Percentiles rank a stretch among this genome's conserved stretches.
Conservation (phyloP, 1,140 invertebrate genomes). For the Scaptomyza montana region DNA sequence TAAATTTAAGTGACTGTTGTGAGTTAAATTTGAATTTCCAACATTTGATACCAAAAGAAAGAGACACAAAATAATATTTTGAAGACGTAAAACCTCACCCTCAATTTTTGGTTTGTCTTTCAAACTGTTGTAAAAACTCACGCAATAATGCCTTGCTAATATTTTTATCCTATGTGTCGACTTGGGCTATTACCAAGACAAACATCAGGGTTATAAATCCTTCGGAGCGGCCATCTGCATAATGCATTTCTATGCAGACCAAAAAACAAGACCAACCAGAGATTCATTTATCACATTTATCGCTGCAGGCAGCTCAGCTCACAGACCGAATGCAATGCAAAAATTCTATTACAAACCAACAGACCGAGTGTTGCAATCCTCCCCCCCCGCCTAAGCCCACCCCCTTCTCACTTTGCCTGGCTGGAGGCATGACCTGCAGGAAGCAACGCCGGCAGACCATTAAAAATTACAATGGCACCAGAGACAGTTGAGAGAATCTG, state of each 20-base stretch:
- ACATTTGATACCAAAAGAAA: too few species aligned
- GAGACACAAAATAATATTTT: too few species aligned
- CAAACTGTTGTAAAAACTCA: neutral
- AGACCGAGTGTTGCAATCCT: constrained; percentile 16
- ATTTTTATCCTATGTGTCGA: constrained; percentile 66
- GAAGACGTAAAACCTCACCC: too few species aligned
- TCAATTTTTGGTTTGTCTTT: neutral
- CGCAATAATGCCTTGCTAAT: constrained; percentile 68
- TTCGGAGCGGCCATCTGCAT: constrained; percentile 52
- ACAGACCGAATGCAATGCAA: constrained; percentile 57
- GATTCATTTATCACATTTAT: constrained; percentile 79
- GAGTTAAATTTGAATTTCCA: too few species aligned
- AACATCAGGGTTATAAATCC: constrained; percentile 69
- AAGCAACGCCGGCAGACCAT: constrained; percentile 68
- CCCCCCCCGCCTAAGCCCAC: neutral
- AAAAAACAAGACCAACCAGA: constrained; percentile 47
- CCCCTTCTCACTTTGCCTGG: neutral
- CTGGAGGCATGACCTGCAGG: constrained; percentile 55
- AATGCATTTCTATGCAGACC: constrained; percentile 57
- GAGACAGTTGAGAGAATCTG: constrained; percentile 52
- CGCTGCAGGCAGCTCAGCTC: constrained; percentile 57
- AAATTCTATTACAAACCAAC: constrained; percentile 70
- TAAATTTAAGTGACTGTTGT: too few species aligned
- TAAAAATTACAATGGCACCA: constrained; percentile 70
- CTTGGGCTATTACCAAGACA: constrained; percentile 73